Conservation (phyloP, 2,797 vertebrate genomes). For the Gymnoscopelus braueri region DNA sequence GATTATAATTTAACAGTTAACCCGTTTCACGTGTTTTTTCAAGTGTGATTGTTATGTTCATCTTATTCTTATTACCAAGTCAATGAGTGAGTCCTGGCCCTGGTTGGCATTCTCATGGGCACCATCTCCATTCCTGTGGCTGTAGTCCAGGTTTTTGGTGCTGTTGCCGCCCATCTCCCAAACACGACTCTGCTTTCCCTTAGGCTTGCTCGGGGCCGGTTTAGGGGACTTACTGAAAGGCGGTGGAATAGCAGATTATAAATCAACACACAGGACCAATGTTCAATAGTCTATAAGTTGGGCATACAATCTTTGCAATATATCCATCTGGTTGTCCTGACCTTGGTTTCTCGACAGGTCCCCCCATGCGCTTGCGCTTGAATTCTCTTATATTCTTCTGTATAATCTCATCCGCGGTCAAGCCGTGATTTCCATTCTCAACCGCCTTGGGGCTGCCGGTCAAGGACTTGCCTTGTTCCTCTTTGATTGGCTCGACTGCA, state of each 20-base stretch:
- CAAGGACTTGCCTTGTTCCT: slow-evolving; percentile 73
- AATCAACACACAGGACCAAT: not conserved
- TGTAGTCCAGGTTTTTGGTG: slow-evolving; percentile 91
- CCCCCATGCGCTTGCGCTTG: slow-evolving; percentile 85
- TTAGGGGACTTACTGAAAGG: slow-evolving; percentile 87
- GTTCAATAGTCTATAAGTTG: not conserved
- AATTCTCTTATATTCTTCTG: slow-evolving; percentile 88
- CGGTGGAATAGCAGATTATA: not conserved
- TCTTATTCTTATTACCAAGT: slow-evolving; percentile 67
- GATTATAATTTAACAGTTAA: no score
- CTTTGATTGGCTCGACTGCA: slow-evolving; percentile 78
- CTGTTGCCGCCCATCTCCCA: slow-evolving; percentile 86
- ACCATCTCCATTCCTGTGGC: slow-evolving; percentile 82
- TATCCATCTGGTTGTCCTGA: slow-evolving; percentile 47
- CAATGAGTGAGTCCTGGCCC: slow-evolving; percentile 73
- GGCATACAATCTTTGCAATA: not conserved
- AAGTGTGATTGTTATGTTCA: not conserved
- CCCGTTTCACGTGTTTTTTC: no score
- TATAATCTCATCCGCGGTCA: slow-evolving; percentile 88
- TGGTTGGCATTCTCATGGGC: slow-evolving; percentile 69
- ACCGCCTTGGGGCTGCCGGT: slow-evolving; percentile 64
- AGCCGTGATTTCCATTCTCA: slow-evolving; percentile 83
- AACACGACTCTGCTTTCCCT: slow-evolving; percentile 88
- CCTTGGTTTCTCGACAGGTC: slow-evolving; percentile 83
- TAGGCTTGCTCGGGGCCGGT: slow-evolving; percentile 82